Conservation (phyloP, 2,113 vertebrate species). For the Xenopus borealis region DNA sequence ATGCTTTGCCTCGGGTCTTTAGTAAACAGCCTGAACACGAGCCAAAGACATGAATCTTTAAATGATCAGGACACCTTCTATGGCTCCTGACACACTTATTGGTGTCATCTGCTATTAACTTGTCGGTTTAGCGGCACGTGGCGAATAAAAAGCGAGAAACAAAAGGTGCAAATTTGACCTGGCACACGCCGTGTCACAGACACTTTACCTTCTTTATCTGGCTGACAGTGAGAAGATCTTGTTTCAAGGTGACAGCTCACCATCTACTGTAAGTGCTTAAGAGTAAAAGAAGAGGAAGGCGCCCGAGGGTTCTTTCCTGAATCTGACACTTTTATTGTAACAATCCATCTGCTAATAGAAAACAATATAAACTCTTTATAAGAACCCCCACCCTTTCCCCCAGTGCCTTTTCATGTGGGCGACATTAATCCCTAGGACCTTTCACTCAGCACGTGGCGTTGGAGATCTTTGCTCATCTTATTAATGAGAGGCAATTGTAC, state of each 20-base stretch:
- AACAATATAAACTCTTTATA: background rate
- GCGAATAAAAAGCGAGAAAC: background rate
- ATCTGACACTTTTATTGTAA: background rate
- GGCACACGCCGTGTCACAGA: conserved; percentile 7
- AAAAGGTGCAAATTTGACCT: conserved; percentile 3
- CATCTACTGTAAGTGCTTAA: background rate
- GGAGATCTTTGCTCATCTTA: background rate
- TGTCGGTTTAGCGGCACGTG: background rate
- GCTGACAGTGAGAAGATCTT: background rate
- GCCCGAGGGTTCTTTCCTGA: background rate
- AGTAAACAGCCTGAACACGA: conserved; percentile 14
- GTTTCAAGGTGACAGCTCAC: background rate
- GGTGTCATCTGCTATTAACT: conserved; percentile 13
- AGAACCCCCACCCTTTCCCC: background rate
- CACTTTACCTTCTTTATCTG: background rate
- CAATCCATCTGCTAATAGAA: conserved; percentile 5
- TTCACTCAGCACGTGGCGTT: conserved; percentile 19
- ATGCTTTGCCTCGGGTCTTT: background rate
- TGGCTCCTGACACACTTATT: background rate
- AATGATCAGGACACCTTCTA: background rate
- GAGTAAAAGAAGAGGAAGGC: background rate
- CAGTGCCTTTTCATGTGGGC: background rate
- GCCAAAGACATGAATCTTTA: conserved; percentile 27
- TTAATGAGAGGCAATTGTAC: background rate
- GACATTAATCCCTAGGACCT: background rate